A percentile compares a stretch with the other conserved stretches of the same genome.
These are phyloP conservation scores for Agelastica alni DNA, from an alignment of 2,888 invertebrate genomes.

Conservation along the genomic window DNA sequence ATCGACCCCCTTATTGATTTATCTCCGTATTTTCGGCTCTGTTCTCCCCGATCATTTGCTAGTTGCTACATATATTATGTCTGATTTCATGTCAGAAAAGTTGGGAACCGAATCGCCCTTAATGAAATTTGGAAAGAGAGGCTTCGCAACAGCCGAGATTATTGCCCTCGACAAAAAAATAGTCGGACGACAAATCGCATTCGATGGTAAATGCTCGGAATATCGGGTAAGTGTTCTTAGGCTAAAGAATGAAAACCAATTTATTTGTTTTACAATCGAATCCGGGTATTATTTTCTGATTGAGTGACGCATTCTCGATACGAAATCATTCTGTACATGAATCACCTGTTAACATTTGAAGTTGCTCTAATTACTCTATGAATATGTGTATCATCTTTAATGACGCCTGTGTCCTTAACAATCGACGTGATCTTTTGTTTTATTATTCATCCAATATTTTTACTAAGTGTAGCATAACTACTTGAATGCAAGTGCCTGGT, in stretches of 20 bases:
- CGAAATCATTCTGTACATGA: too few species aligned
- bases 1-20: neutral
- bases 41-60: neutral
- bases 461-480: too few species aligned
- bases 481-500: too few species aligned
- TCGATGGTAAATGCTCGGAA: conserved; percentile 6
- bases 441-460: too few species aligned
- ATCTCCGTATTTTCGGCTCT: conserved; percentile 7
- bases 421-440: too few species aligned
- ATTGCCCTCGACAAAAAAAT: conserved; percentile 11
- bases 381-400: too few species aligned
- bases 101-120: conserved; percentile 14
- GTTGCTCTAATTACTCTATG: too few species aligned
- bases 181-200: neutral
- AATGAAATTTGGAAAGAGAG: conserved; percentile 17
- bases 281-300: conserved; percentile 3
- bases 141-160: conserved; percentile 14
- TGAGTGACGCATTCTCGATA: too few species aligned
- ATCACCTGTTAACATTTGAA: too few species aligned
- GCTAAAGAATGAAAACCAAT: conserved; percentile 14
- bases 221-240: conserved; percentile 18
- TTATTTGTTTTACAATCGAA: too few species aligned
- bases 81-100: conserved; percentile 29
- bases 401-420: too few species aligned
- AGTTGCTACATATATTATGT: conserved; percentile 25